Percentiles rank a stretch among this genome's conserved stretches.
These are phyloP conservation scores for Cryptocephalus primarius DNA, from an alignment of 2,888 invertebrate species.

Conservation along the genomic window DNA sequence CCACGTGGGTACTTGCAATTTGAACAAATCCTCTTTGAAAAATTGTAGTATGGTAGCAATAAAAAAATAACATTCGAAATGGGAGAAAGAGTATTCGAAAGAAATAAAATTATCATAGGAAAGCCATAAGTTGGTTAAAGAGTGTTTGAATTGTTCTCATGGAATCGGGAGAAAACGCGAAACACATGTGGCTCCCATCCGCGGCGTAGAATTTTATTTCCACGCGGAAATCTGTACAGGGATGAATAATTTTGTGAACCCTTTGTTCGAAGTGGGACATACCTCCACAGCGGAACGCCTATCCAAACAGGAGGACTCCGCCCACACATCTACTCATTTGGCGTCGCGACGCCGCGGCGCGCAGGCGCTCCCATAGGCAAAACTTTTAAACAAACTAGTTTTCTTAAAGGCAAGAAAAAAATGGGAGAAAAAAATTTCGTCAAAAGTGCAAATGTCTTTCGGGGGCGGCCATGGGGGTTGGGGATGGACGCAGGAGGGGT, in stretches of 20 bases:
- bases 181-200: constrained; percentile 28
- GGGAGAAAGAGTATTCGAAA: background rate
- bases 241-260: constrained; percentile 38
- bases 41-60: too few species aligned
- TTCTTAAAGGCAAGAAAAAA: constrained; percentile 1
- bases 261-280: constrained; percentile 35
- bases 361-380: constrained; percentile 25
- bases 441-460: too few species aligned
- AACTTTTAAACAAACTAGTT: constrained; percentile 17
- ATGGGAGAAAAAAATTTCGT: too few species aligned
- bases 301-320: constrained; percentile 30
- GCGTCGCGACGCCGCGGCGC: constrained; percentile 27
- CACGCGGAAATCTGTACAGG: constrained; percentile 33
- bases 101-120: constrained; percentile 27
- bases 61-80: too few species aligned
- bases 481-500: constrained; percentile 6
- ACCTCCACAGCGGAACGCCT: constrained; percentile 33
- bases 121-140: constrained; percentile 17
- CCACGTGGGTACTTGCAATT: too few species aligned
- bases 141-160: constrained; percentile 9
- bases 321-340: constrained; percentile 35
- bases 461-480: background rate
- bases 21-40: too few species aligned
- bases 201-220: constrained; percentile 26
- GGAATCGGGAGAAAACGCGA: constrained; percentile 13